phyloP scores from a whole-genome alignment of 2,113 vertebrate genomes.

The Oreochromis spilurus region DNA sequence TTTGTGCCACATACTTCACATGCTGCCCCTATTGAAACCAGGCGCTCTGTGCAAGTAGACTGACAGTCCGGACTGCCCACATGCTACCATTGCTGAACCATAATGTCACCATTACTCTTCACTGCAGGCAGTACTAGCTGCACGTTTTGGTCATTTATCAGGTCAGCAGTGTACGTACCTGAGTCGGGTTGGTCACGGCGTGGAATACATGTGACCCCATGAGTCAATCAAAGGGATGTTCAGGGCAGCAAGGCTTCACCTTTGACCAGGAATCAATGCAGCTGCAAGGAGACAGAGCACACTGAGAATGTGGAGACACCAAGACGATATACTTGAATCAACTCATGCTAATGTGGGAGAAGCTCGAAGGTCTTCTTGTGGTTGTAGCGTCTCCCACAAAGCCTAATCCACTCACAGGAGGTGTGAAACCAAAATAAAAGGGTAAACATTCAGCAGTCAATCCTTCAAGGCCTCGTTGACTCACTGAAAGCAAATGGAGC shows the following conservation, averaged over 20 bases:
- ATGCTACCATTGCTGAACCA: not conserved
- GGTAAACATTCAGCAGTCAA: not conserved
- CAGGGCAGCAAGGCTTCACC: conserved; percentile 79
- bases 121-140: not conserved
- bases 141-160: not conserved
- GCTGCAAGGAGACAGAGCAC: conserved; percentile 36
- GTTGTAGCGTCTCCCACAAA: not conserved
- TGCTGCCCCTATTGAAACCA: not conserved
- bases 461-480: not conserved
- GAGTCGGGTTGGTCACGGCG: conserved; percentile 57
- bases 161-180: conserved; percentile 31
- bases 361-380: not conserved
- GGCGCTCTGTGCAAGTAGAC: not conserved
- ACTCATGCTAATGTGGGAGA: not conserved
- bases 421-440: not conserved
- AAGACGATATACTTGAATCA: not conserved
- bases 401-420: not conserved
- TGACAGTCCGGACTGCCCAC: not conserved
- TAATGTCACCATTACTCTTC: not conserved
- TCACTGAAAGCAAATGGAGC: not conserved
- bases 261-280: conserved; percentile 79
- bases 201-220: conserved; percentile 16
- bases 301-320: not conserved
- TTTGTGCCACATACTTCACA: not conserved
- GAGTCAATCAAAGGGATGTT: conserved; percentile 78